phyloP scores from a whole-genome alignment of 2,888 invertebrate species.

The Rutpela maculata region DNA sequence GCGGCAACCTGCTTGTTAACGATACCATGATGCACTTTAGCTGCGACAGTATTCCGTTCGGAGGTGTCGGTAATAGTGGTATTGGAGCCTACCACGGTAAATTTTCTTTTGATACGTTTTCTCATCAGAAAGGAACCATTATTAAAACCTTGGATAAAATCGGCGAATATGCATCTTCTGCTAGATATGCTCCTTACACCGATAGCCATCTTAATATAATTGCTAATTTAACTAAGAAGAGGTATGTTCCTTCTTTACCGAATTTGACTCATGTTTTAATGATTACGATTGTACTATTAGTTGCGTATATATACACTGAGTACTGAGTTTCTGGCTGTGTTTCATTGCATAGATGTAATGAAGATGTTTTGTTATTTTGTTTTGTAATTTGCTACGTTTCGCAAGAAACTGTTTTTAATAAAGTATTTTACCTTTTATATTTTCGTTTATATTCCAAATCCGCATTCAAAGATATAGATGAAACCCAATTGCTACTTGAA shows the following conservation, averaged over 20 bases:
- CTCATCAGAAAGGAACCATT: conserved; percentile 90
- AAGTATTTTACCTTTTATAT: background rate
- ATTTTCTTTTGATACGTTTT: conserved; percentile 92
- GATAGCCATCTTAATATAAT: conserved; percentile 81
- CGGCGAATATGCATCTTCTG: conserved; percentile 81
- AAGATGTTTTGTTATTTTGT: background rate
- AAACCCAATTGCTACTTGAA: too few relatives aligned
- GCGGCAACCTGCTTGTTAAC: conserved; percentile 89
- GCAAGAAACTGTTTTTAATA: background rate
- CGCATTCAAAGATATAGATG: background rate
- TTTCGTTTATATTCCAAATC: background rate
- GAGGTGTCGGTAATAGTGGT: conserved; percentile 96
- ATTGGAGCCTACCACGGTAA: conserved; percentile 96
- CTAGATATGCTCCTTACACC: conserved; percentile 89
- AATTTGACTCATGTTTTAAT: background rate
- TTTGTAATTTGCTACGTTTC: background rate
- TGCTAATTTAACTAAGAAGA: background rate
- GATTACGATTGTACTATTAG: background rate
- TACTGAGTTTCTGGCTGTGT: background rate
- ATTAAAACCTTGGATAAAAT: conserved; percentile 82
- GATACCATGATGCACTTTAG: conserved; percentile 89
- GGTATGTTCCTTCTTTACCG: background rate
- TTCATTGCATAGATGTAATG: background rate
- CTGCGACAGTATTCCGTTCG: conserved; percentile 95
- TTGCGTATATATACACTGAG: background rate